A percentile compares a stretch with the other conserved stretches of the same genome.
Evolutionary conservation across 2,797 vertebrate genomes (phyloP).

Genomic region (Dallia pectoralis): DNA sequence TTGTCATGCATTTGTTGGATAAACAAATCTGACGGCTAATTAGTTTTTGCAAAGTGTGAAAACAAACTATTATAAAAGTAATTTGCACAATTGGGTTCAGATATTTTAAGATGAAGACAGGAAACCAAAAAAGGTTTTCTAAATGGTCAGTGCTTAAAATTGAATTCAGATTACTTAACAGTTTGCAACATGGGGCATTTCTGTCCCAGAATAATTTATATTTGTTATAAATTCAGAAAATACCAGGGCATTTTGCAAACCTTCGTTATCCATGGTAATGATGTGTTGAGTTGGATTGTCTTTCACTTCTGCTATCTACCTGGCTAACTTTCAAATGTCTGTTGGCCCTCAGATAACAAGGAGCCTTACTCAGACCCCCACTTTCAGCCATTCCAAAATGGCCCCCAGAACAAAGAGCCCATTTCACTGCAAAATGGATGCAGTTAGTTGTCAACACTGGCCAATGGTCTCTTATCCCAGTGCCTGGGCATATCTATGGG

Average conservation of each 20-base stretch:
- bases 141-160: background rate
- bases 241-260: background rate
- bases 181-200: background rate
- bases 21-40: background rate
- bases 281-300: constrained; percentile 35
- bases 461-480: constrained; percentile 32
- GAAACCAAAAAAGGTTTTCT: background rate
- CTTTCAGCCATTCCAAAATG: constrained; percentile 39
- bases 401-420: constrained; percentile 54
- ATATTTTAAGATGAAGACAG: background rate
- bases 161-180: background rate
- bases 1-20: background rate
- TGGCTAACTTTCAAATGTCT: constrained; percentile 50
- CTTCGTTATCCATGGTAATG: constrained; percentile 9
- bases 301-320: constrained; percentile 41
- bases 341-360: constrained; percentile 55
- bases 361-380: constrained; percentile 45
- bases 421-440: constrained; percentile 50
- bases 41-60: background rate
- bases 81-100: background rate
- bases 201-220: background rate
- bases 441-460: constrained; percentile 41
- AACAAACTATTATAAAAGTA: constrained; percentile 23
- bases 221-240: background rate
- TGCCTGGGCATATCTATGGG: constrained; percentile 40